A percentile compares a stretch with the other conserved stretches of the same genome.
Conservation (phyloP, 2,797 vertebrate species). For the Lagocephalus sceleratus region DNA sequence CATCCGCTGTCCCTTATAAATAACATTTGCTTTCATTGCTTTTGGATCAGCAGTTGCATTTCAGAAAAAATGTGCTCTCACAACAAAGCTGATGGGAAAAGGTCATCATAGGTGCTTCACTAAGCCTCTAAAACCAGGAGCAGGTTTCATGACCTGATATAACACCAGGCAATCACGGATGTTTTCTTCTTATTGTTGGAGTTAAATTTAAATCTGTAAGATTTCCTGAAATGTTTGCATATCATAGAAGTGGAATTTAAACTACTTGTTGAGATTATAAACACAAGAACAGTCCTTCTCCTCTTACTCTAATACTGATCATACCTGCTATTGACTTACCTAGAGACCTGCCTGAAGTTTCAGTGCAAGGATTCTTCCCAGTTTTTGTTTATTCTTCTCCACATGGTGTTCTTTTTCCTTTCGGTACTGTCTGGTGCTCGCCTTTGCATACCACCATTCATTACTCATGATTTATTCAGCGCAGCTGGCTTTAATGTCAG, state of each 20-base stretch:
- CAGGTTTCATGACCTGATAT: neutral
- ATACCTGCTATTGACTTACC: neutral
- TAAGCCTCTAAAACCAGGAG: conserved; percentile 3
- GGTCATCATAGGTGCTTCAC: conserved; percentile 12
- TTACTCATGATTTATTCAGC: conserved; percentile 23
- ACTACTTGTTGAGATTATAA: conserved; percentile 6
- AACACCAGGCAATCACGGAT: neutral
- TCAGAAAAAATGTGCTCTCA: conserved; percentile 11
- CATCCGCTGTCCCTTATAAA: neutral
- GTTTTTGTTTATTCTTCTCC: neutral
- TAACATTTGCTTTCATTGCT: neutral
- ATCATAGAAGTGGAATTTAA: conserved; percentile 15
- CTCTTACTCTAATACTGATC: conserved; percentile 6
- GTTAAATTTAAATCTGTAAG: conserved; percentile 11
- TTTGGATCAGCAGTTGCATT: conserved; percentile 14
- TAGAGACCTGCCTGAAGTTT: neutral
- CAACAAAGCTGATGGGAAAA: conserved; percentile 9
- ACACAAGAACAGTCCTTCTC: conserved; percentile 4
- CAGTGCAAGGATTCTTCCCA: neutral
- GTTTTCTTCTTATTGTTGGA: conserved; percentile 1
- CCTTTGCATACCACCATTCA: neutral
- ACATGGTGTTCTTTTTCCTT: conserved; percentile 4
- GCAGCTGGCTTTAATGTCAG: conserved; percentile 5
- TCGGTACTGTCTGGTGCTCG: neutral
- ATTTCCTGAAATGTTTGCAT: conserved; percentile 8